Percentiles rank a stretch among this genome's conserved stretches.
phyloP scores from a whole-genome alignment of 1,140 invertebrate species.

The Acyrthosiphon pisum region DNA sequence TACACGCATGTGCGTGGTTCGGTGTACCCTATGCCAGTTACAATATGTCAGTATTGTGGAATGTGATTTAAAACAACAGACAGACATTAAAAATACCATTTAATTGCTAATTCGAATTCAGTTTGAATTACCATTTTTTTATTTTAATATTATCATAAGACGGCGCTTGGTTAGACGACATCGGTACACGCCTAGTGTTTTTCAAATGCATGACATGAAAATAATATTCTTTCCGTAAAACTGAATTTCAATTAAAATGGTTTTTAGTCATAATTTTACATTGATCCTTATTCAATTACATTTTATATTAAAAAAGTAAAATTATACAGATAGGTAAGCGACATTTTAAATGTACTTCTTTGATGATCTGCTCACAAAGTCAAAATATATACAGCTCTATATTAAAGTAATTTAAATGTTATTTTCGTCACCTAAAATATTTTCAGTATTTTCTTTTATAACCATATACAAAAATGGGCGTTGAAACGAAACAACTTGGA shows the following conservation, averaged over 20 bases:
- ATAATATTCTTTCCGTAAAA: not conserved
- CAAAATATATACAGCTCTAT: not conserved
- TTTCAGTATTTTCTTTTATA: not conserved
- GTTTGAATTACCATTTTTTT: not conserved
- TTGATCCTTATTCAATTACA: not conserved
- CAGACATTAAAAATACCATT: not conserved
- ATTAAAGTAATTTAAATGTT: not conserved
- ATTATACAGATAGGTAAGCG: not conserved
- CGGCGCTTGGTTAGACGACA: constrained; percentile 1
- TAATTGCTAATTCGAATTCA: not conserved
- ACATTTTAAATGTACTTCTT: not conserved
- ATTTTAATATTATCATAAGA: not conserved
- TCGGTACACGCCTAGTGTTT: not conserved
- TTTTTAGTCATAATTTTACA: not conserved
- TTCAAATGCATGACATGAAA: not conserved
- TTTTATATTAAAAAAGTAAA: not conserved
- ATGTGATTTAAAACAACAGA: not conserved
- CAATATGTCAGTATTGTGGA: not conserved
- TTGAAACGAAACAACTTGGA: not conserved
- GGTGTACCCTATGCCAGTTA: not conserved
- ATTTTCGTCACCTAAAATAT: not conserved
- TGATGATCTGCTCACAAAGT: not conserved
- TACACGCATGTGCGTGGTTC: not conserved
- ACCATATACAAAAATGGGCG: not conserved
- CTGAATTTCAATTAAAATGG: not conserved